Base-by-base conservation (phyloP, 2,888 invertebrate genomes). In the Choristoneura rosaceana region DNA sequence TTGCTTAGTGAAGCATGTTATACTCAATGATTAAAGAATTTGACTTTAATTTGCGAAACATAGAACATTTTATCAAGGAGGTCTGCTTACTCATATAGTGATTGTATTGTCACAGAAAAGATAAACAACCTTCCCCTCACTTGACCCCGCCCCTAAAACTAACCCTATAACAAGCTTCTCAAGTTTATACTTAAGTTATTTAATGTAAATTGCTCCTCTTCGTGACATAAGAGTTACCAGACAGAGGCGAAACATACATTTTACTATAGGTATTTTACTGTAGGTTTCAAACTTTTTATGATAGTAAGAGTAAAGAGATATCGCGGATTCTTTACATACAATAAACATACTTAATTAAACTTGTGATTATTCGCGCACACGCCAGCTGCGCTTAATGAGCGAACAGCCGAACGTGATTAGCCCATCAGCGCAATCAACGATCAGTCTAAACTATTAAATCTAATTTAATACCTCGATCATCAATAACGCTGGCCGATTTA, bases 381-480 rank as follows among this genome's bases (percentile, higher is more conserved):
- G 43, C 45, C 41, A 10, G 38, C 14, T 62, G 66, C 55, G 25
- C 55, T 58, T 67, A 68, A 71, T 68, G 47, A 68, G 62, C 58
- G 14, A 63, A 63, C 68, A 33, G 58, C 58, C 62, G 67, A 58
- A 58, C 67, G 59, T 63, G 71, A 71, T 71, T 73, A 73, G 52
- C 63, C 60, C 63, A 47, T 71, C 67, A 63, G 64, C 43, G 60
- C 50, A 60, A 69, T 73, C 50, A 68, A 50, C 68, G 33, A 50
- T 8, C 64, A 68, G 68, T 52, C 59, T 34, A 73, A 67, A 59
- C 73, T 64, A 64, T 73, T 69, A 73, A 64, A 73, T 59, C 68
- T 64, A 73, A 68, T 73, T 73, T 59, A 64, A 64, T 60, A 33
- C 12, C 38, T 41, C 38, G 38, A 59, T 59, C 58, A 68, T 69